These are phyloP conservation scores for Lithophane ornitopus DNA, from an alignment of 2,888 invertebrate genomes.

Conservation along the genomic window DNA sequence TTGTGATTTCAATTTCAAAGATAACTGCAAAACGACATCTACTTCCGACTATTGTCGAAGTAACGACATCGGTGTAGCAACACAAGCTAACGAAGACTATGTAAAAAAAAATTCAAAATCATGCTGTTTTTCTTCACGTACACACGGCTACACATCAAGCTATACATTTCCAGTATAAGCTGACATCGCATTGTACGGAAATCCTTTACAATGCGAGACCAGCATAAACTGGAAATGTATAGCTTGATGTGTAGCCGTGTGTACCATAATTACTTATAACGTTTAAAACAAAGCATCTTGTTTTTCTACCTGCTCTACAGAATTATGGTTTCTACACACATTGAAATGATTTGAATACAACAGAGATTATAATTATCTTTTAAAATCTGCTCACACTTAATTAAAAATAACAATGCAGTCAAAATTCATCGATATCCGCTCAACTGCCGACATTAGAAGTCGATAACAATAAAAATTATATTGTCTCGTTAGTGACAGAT, in stretches of 20 bases:
- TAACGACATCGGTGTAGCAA: conserved; percentile 13
- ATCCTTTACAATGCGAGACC: no score
- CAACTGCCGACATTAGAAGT: no score
- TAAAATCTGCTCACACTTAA: not conserved
- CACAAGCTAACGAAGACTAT: not conserved
- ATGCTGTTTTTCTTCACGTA: not conserved
- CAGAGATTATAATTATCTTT: not conserved
- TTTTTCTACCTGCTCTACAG: not conserved
- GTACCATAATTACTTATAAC: not conserved
- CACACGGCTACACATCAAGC: no score
- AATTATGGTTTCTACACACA: not conserved
- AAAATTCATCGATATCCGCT: not conserved
- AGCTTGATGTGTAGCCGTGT: no score
- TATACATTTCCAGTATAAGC: no score
- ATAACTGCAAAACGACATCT: conserved; percentile 6
- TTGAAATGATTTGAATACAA: not conserved
- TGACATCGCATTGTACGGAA: no score
- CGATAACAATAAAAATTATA: no score
- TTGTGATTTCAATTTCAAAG: conserved; percentile 22
- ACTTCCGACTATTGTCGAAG: conserved; percentile 36
- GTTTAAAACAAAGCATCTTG: not conserved
- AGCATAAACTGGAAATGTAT: no score
- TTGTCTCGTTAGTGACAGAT: no score
- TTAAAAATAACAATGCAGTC: not conserved
- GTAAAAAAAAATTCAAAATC: conserved; percentile 8